Conservation (phyloP, 2,113 vertebrate species). For the Procavia capensis region DNA sequence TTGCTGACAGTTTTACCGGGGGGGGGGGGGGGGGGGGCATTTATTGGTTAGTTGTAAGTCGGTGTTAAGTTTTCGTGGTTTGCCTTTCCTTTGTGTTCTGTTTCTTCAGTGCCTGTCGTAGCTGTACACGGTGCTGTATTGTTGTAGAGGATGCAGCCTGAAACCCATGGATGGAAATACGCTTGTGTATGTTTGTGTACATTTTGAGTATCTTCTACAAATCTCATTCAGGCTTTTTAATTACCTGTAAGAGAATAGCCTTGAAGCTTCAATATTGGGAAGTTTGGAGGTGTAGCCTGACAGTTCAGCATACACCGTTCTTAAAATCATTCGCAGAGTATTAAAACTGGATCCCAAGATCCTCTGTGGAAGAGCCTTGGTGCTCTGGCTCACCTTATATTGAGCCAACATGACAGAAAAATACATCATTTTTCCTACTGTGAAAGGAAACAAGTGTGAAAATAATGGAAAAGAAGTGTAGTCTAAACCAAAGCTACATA, state of each 20-base stretch:
- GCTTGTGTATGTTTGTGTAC: constrained; percentile 43
- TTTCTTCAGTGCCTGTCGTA: background rate
- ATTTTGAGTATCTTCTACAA: constrained; percentile 56
- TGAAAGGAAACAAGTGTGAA: constrained; percentile 73
- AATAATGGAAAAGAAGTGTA: constrained; percentile 57
- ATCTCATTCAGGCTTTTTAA: constrained; percentile 63
- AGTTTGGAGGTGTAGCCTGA: constrained; percentile 46
- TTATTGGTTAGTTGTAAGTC: no score
- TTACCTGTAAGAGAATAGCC: constrained; percentile 29
- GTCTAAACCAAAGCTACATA: constrained; percentile 74
- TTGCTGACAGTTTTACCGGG: background rate
- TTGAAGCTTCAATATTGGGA: constrained; percentile 33
- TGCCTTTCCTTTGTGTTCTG: background rate
- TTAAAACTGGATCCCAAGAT: constrained; percentile 59
- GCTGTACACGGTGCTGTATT: background rate
- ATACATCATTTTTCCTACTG: constrained; percentile 52
- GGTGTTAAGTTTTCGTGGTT: background rate
- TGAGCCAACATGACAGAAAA: constrained; percentile 72
- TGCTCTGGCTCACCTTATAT: constrained; percentile 56
- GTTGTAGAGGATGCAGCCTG: background rate
- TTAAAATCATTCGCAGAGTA: constrained; percentile 65
- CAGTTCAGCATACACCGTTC: constrained; percentile 57
- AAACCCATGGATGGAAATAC: constrained; percentile 1
- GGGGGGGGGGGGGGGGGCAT: no score
- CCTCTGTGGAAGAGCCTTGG: constrained; percentile 37